Conservation (phyloP, 2,888 invertebrate genomes). For the Empis stercorea region DNA sequence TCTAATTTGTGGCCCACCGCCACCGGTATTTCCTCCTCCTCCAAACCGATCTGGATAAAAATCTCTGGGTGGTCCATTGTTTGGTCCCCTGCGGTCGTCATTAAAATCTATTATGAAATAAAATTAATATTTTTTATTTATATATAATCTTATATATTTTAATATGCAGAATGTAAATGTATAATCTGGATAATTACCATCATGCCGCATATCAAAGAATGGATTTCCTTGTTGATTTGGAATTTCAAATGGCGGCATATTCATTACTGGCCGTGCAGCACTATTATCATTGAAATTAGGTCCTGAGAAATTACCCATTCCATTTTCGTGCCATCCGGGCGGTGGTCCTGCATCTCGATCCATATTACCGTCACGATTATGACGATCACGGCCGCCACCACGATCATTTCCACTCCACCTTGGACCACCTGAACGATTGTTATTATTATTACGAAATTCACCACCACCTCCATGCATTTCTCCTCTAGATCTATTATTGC, state of each 20-base stretch:
- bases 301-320: slow-evolving; percentile 8
- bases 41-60: slow-evolving; percentile 11
- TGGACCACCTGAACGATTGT: slow-evolving; percentile 22
- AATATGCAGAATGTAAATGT: not conserved
- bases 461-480: slow-evolving; percentile 33
- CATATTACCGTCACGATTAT: slow-evolving; percentile 10
- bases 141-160: not conserved
- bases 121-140: not conserved
- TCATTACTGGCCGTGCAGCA: not conserved
- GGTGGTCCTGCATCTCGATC: slow-evolving; percentile 1
- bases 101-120: slow-evolving; percentile 13
- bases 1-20: slow-evolving; percentile 18
- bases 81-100: slow-evolving; percentile 16
- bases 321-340: slow-evolving; percentile 22
- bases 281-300: slow-evolving; percentile 8
- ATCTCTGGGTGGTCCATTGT: slow-evolving; percentile 13
- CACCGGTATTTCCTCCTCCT: slow-evolving; percentile 2
- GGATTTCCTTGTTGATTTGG: slow-evolving; percentile 4
- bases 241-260: slow-evolving; percentile 5
- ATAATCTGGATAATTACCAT: no score
- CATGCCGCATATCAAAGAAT: slow-evolving; percentile 9
- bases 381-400: slow-evolving; percentile 20
- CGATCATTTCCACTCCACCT: not conserved
- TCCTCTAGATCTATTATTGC: slow-evolving; percentile 22
- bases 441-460: slow-evolving; percentile 42